Conservation (phyloP, 2,888 invertebrate species). For the Microctonus brassicae region DNA sequence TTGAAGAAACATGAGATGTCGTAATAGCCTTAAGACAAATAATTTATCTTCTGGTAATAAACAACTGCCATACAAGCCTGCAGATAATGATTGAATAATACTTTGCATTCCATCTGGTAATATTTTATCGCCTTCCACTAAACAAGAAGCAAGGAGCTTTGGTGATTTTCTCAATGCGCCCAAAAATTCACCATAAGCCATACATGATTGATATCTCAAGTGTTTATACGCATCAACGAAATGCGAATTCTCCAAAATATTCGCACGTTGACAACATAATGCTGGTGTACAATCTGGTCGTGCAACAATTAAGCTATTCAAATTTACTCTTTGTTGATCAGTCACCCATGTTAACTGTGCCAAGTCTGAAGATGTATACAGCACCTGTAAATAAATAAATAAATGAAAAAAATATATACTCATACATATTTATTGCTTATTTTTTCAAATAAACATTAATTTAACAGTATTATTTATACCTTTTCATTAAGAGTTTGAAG, state of each 20-base stretch:
- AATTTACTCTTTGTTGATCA: slow-evolving; percentile 86
- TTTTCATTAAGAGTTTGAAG: slow-evolving; percentile 83
- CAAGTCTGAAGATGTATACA: slow-evolving; percentile 73
- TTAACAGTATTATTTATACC: slow-evolving; percentile 68
- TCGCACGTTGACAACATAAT: slow-evolving; percentile 81
- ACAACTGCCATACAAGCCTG: slow-evolving; percentile 81
- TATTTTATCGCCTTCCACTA: slow-evolving; percentile 78
- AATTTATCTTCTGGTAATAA: slow-evolving; percentile 82
- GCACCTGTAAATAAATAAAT: slow-evolving; percentile 66
- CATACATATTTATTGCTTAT: too few species aligned
- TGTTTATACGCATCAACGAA: slow-evolving; percentile 88
- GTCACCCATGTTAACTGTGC: slow-evolving; percentile 89
- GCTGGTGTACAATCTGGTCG: slow-evolving; percentile 83
- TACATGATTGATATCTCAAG: slow-evolving; percentile 83
- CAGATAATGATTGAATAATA: slow-evolving; percentile 73
- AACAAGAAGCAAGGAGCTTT: slow-evolving; percentile 78
- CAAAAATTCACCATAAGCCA: slow-evolving; percentile 79
- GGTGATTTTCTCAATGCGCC: slow-evolving; percentile 79
- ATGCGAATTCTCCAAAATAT: slow-evolving; percentile 74
- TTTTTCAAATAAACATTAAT: slow-evolving; percentile 5
- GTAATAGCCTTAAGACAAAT: slow-evolving; percentile 75
- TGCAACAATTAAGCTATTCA: slow-evolving; percentile 82
- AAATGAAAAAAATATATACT: not conserved
- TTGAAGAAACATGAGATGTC: slow-evolving; percentile 80
- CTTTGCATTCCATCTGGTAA: slow-evolving; percentile 69